Evolutionary conservation across 2,113 vertebrate genomes (phyloP), one percentile per base, ranked within the genome.

Genomic region (Chauna torquata): DNA sequence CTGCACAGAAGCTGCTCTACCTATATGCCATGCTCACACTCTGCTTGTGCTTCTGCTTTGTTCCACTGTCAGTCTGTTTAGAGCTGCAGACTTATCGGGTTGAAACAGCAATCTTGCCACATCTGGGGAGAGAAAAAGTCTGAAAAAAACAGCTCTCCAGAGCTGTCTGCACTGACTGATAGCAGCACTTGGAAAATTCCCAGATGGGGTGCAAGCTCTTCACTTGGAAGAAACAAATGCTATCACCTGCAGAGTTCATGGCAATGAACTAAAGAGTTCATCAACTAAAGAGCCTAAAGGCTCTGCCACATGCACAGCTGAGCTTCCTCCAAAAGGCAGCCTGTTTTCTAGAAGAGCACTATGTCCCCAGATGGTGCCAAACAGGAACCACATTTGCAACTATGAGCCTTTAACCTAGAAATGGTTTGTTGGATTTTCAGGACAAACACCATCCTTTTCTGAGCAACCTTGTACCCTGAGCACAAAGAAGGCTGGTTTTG

Each of bases 351-450:
- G 11, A 84, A 68, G 6, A 17, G 12, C 25, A 34, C 32, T 36
- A 32, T 50, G 17, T 7, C 12, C 28, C 11, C 10, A 16, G 11
- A 24, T 11, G 4, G 3, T 32, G 47, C 25, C 64, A 90, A 68
- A 28, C 8, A 18, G 52, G 6, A 85, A 22, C 12, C 1, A 0
- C 4, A 1, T 3, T 17, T 69, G 59, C 16, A 13, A 2, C 12
- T 44, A 30, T 8, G 2, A 72, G 4, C 6, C 27, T 16, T 42
- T 42, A 25, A 18, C 3, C 6, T 42, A 17, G 4, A 32, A 50
- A 18, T 1, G 5, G 1, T 59, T 57, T 36, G 15, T 5, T 11
- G 2, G 4, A 20, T 75, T 71, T 59, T 65, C 1, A 42, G 64
- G 28, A 76, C 25, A 83, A 68, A 16, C 19, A 47, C 27, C 19